A percentile compares a stretch with the other conserved stretches of the same genome.
Evolutionary conservation across 2,113 vertebrate genomes (phyloP).

Genomic region (Oreochromis tanganicae): DNA sequence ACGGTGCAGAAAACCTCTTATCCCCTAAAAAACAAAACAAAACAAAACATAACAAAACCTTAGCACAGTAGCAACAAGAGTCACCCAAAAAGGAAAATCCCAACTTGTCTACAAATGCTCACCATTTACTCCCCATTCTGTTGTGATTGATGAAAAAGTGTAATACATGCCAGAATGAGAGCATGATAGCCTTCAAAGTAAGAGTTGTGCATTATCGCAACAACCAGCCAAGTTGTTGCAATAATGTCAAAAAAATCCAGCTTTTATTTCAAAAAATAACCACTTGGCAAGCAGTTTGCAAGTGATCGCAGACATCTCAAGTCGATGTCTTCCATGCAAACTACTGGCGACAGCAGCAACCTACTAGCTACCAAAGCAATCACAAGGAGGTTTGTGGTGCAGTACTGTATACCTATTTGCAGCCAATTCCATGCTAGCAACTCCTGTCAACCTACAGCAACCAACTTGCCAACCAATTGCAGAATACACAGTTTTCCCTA

Average conservation of each 20-base stretch:
- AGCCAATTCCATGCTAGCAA: not conserved
- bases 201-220: not conserved
- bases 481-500: not conserved
- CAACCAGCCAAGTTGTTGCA: not conserved
- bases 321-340: not conserved
- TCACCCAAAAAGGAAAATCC: not conserved
- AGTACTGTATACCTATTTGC: not conserved
- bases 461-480: not conserved
- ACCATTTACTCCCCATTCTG: not conserved
- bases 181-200: not conserved
- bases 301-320: not conserved
- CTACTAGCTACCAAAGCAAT: not conserved
- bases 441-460: not conserved
- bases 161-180: not conserved
- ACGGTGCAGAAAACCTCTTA: not conserved
- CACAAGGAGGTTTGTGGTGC: not conserved
- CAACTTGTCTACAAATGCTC: not conserved
- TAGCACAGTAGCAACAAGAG: not conserved
- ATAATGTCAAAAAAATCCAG: rapidly evolving
- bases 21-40: not conserved
- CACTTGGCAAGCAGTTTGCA: not conserved
- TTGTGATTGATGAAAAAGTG: not conserved
- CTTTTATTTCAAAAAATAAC: not conserved
- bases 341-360: not conserved
- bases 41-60: not conserved